A percentile compares a stretch with the other conserved stretches of the same genome.
Evolutionary conservation across 2,888 invertebrate genomes (phyloP).

Genomic region (Acrocera orbiculus): DNA sequence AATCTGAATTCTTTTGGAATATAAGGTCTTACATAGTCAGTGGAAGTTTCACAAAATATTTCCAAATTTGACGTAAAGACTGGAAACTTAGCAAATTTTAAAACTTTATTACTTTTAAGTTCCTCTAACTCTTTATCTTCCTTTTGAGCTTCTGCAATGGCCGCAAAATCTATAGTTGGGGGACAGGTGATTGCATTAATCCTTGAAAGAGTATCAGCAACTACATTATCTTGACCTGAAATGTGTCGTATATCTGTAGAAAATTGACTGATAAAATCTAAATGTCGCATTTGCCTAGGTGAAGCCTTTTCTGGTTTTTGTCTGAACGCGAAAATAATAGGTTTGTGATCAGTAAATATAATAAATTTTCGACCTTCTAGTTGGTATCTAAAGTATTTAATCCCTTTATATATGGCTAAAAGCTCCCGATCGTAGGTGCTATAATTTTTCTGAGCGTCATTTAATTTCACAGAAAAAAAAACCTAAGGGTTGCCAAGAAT

Average conservation of each 20-base stretch:
- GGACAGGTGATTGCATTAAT: background rate
- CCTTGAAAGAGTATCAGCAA: background rate
- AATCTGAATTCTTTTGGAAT: too few relatives aligned
- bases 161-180: background rate
- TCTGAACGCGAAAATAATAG: background rate
- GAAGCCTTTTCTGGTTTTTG: background rate
- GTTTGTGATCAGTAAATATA: constrained; percentile 1
- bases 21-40: too few relatives aligned
- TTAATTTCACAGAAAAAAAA: constrained; percentile 1
- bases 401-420: background rate
- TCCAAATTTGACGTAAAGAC: too few relatives aligned
- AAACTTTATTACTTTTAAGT: too few relatives aligned
- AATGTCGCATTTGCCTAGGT: background rate
- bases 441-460: background rate
- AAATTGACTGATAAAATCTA: background rate
- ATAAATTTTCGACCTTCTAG: background rate
- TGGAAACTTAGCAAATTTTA: too few relatives aligned
- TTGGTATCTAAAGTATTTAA: background rate
- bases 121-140: background rate
- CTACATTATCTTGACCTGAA: background rate
- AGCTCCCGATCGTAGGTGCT: constrained; percentile 1
- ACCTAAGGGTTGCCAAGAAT: background rate
- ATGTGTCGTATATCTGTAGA: background rate
- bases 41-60: too few relatives aligned
- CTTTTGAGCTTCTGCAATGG: background rate